phyloP scores from a whole-genome alignment of 2,888 invertebrate species.

The Mesoligia furuncula region DNA sequence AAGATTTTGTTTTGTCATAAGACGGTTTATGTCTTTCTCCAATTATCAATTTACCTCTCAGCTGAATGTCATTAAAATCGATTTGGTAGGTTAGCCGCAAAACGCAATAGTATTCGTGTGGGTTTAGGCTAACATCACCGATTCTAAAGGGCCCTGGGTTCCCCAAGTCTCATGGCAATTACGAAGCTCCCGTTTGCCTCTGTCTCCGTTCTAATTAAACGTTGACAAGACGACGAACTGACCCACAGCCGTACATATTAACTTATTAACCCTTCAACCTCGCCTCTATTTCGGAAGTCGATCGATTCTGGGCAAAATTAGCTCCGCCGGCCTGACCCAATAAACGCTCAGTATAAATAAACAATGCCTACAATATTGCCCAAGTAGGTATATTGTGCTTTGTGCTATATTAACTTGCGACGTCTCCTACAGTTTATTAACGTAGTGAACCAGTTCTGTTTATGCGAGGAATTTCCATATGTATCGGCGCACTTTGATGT shows the following conservation, averaged over 20 bases:
- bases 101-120: background rate
- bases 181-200: conserved; percentile 26
- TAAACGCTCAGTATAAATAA: conserved; percentile 66
- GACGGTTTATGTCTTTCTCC: background rate
- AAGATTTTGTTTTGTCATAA: background rate
- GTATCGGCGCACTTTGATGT: conserved; percentile 31
- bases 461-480: conserved; percentile 48
- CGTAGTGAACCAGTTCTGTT: conserved; percentile 40
- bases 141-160: background rate
- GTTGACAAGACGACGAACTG: conserved; percentile 44
- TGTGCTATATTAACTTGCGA: conserved; percentile 45
- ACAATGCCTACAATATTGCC: conserved; percentile 53
- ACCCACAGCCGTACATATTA: conserved; percentile 47
- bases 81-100: background rate
- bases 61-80: background rate
- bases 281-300: conserved; percentile 60
- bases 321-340: conserved; percentile 65
- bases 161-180: conserved; percentile 40
- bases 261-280: conserved; percentile 55
- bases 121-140: background rate
- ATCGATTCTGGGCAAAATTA: conserved; percentile 67
- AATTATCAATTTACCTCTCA: background rate
- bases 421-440: conserved; percentile 31
- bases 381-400: conserved; percentile 43
- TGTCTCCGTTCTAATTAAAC: conserved; percentile 48